Evolutionary conservation across 2,797 vertebrate species (phyloP), one percentile per base, ranked within the genome.

Genomic region (Euthynnus affinis): DNA sequence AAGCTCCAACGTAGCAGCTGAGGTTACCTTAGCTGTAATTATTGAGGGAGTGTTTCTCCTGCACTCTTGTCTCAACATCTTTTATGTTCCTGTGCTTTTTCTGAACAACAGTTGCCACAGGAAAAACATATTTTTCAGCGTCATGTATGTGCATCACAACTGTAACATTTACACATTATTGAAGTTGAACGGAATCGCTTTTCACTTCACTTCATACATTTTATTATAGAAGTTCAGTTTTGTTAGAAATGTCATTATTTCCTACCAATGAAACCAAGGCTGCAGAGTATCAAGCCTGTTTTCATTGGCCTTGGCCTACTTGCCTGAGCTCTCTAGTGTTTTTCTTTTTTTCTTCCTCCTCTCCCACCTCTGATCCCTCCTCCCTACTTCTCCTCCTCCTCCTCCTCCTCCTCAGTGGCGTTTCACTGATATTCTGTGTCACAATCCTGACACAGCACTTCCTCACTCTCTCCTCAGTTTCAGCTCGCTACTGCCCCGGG

Each of bases 371-470:
- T 71, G 29, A 82, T 66, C 73, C 74, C 69, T 72, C 69, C 70
- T 67, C 74, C 48, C 56, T 52, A 53, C 75, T 75, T 84, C 83
- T 62, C 29, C 65, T 74, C 42, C 59, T 90, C 78, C 76, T 87
- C 82, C 83, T 62, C 29, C 65, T 74, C 42, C 59, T 90, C 78
- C 76, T 87, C 82, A 83, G 51, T 70, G 25, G 76, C 90, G 89
- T 84, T 90, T 88, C 75, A 70, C 88, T 93, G 89, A 94, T 92
- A 88, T 82, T 79, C 76, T 83, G 48, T 92, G 91, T 94, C 91
- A 90, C 86, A 87, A 53, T 88, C 90, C 93, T 95, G 93, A 94
- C 93, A 86, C 92, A 92, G 91, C 93, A 93, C 87, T 90, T 94
- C 86, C 88, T 82, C 49, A 65, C 81, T 85, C 81, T 89, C 89